phyloP scores from a whole-genome alignment of 64 coral and sea anemone genomes.

The Montipora capricornis region DNA sequence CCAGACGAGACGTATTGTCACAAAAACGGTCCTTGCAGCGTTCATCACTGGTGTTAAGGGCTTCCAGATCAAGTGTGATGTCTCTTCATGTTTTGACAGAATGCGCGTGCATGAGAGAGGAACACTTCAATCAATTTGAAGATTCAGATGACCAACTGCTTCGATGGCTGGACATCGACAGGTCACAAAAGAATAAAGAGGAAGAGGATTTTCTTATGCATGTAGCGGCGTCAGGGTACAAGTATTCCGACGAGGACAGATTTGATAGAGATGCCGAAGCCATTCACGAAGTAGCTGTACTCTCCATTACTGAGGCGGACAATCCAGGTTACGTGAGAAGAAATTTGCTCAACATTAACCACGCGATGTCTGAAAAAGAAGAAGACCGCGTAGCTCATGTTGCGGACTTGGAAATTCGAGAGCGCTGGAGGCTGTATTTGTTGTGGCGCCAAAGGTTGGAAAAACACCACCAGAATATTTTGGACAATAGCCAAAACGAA shows the following conservation, averaged over 20 bases:
- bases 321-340: conserved; percentile 11
- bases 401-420: background rate
- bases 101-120: background rate
- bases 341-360: background rate
- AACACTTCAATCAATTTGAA: background rate
- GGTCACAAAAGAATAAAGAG: background rate
- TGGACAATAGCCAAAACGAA: conserved; percentile 18
- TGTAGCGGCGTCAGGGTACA: background rate
- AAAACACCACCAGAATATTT: background rate
- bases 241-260: background rate
- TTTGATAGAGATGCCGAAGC: background rate
- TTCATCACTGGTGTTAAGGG: background rate
- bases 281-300: background rate
- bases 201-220: conserved; percentile 10
- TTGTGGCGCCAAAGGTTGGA: conserved; percentile 75
- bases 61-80: conserved; percentile 18
- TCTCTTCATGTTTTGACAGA: background rate
- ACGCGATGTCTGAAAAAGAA: background rate
- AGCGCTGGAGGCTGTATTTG: conserved; percentile 72
- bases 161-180: conserved; percentile 51
- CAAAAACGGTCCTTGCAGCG: background rate
- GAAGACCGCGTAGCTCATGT: background rate
- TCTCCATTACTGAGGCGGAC: conserved; percentile 2
- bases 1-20: background rate
- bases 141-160: conserved; percentile 36